Conservation (phyloP, 2,113 vertebrate species). For the Hyperoodon ampullatus region DNA sequence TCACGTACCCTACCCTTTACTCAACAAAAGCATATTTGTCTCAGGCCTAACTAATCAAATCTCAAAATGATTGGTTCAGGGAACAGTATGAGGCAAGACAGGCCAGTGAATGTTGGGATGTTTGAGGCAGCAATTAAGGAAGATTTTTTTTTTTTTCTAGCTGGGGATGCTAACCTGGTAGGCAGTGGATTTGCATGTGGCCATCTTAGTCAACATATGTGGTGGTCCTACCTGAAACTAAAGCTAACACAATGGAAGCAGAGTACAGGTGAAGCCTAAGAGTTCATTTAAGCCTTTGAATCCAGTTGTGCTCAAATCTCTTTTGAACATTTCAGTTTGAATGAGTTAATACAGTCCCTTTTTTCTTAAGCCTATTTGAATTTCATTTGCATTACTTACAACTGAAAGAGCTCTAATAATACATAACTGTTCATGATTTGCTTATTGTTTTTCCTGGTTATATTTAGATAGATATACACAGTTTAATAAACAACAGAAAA, state of each 20-base stretch:
- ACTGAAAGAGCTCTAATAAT: neutral
- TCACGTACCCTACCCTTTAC: neutral
- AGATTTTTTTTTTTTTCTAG: neutral
- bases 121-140: neutral
- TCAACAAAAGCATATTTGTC: neutral
- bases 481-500: neutral
- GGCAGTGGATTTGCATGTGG: neutral
- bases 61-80: neutral
- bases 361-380: neutral
- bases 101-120: neutral
- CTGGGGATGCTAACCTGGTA: neutral
- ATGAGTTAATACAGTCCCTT: neutral
- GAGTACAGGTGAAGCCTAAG: neutral
- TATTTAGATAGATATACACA: neutral
- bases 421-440: neutral
- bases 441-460: neutral
- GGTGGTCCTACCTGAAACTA: neutral
- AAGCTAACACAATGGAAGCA: neutral
- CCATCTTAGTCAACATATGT: neutral
- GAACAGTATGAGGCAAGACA: neutral
- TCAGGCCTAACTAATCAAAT: neutral
- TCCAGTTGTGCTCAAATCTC: neutral
- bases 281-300: neutral
- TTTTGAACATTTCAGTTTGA: neutral
- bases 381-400: neutral